Base-by-base conservation (phyloP, 2,797 vertebrate species). In the Coracias cyanogaster region DNA sequence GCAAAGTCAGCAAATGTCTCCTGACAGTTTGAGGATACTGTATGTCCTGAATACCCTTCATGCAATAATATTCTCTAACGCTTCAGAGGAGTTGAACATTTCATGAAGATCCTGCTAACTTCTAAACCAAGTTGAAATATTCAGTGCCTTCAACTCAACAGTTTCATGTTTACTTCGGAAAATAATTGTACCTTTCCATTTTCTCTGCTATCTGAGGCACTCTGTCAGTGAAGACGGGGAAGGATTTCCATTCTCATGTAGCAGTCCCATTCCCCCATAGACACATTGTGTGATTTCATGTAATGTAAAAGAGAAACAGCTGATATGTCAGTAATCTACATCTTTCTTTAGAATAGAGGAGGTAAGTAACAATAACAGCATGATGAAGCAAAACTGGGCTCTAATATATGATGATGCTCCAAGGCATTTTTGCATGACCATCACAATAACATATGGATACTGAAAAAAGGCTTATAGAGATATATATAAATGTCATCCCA, bases 1-100 rank as follows among this genome's bases (percentile, higher is more conserved):
- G 66, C 67, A 85, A 81, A 96, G 84, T 70, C 81, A 90, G 88
- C 45, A 95, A 95, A 95, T 93, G 73, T 73, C 67, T 94, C 76
- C 67, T 94, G 94, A 89, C 88, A 90, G 72, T 96, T 93, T 94
- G 83, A 94, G 82, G 62, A 80, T 92, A 48, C 61, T 20, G 4
- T 61, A 64, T 90, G 64, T 94, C 86, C 94, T 74, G 24, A 90
- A 66, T 92, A 70, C 26, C 66, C 83, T 96, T 94, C 87, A 66
- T 76, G 43, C 58, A 70, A 45, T 52, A 87, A 65, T 48, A 49
- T 46, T n/a, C 49, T 90, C 66, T 60, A 93, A 88, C n/a, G 76
- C 69, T 80, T 94, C 60, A 71, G 60, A 61, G 55, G 79, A 74
- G 45, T 12, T 80, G 45, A 93, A 43, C 29, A 6, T 94, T 91